These are phyloP conservation scores for Calephelis nemesis DNA, from an alignment of 1,140 invertebrate species.

Conservation along the genomic window DNA sequence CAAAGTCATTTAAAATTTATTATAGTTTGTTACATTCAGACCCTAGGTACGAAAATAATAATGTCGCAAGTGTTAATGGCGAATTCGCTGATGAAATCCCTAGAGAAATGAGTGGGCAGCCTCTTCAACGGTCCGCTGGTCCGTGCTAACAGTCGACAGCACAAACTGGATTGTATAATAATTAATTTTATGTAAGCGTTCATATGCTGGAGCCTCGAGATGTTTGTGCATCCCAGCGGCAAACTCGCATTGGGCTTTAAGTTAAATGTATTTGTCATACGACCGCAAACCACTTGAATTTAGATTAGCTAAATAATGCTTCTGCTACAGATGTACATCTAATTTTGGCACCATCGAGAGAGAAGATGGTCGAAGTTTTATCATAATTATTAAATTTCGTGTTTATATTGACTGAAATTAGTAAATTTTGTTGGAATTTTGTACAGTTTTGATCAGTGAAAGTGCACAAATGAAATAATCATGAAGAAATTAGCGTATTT, in stretches of 20 bases:
- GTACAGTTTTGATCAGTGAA: too few relatives aligned
- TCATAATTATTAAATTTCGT: too few relatives aligned
- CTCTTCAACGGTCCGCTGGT: conserved; percentile 13
- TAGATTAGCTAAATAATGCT: neutral
- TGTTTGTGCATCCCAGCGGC: conserved; percentile 5
- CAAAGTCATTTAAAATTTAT: too few relatives aligned
- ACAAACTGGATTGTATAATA: conserved; percentile 17
- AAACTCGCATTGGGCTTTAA: conserved; percentile 4
- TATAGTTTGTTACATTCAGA: neutral
- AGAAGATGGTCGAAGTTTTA: too few relatives aligned
- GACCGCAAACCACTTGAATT: conserved; percentile 8
- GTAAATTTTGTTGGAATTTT: too few relatives aligned
- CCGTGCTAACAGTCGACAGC: neutral
- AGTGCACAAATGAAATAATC: too few relatives aligned
- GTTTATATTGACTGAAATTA: too few relatives aligned
- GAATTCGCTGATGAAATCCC: neutral
- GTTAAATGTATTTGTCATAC: neutral
- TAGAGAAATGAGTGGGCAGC: conserved; percentile 5
- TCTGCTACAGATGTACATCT: too few relatives aligned
- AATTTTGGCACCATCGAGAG: too few relatives aligned
- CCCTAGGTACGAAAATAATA: neutral
- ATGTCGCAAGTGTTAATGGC: conserved; percentile 5
- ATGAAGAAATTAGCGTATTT: too few relatives aligned
- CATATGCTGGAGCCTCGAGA: neutral
- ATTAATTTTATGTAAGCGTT: conserved; percentile 17